Evolutionary conservation across 2,797 vertebrate genomes (phyloP), one percentile per base, ranked within the genome.

Genomic region (Anas bahamensis): DNA sequence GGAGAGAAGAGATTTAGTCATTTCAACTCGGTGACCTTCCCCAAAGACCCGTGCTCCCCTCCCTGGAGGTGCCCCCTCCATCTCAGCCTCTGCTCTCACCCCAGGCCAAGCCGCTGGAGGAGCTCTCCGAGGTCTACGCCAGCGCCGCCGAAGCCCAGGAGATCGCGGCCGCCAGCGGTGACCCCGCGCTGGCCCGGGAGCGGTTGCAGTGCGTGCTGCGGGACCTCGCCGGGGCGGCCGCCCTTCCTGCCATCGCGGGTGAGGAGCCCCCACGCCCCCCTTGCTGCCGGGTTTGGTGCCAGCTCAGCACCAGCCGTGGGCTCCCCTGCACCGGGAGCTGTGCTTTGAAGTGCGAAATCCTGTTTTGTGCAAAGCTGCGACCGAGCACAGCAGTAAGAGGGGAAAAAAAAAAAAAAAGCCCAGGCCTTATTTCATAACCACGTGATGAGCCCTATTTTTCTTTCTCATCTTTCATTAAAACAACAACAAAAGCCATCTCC

Each of bases 121-220:
- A 99, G 65, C 95, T 99, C 10, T 97, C 85, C 0, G 96, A 98
- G 64, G 98, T 99, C 93, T 99, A 98, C 41, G 91, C 97, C 3
- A 94, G 86, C 1, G 97, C 98, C 0, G 97, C 98, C 0, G 97
- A 98, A 1, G 93, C 98, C 1, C 97, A 99, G 66, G 99, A 99
- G 94, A 85, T 91, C 1, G 98, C 99, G 0, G 98, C 98, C 0
- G 28, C 94, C 89, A 96, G 97, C 82, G 88, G 83, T 0, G 97
- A 98, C 65, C 95, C 97, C 2, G 63, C 59, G 3, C 95, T 96
- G 59, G 98, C 98, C 39, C 98, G 98, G 33, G 96, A 97, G 86
- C 97, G 97, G 83, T 96, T 99, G 53, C 96, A 96, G 66, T 90
- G 96, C 6, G 97, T 94, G 66, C 98, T 99, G 78, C 98, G 97